phyloP scores from a whole-genome alignment of 2,888 invertebrate genomes.

The Cerastis rubricosa region DNA sequence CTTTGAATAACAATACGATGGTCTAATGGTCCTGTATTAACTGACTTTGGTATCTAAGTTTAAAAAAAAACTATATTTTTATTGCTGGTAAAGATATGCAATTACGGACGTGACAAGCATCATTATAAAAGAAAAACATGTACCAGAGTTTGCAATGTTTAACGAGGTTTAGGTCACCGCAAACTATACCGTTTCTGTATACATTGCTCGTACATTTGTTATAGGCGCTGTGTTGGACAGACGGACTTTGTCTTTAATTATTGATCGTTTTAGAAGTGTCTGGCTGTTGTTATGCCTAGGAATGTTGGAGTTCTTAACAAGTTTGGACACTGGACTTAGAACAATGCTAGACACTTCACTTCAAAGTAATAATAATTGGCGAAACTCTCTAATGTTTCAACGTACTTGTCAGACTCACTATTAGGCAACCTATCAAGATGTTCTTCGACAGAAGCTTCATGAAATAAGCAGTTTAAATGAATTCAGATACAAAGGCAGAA shows the following conservation, averaged over 20 bases:
- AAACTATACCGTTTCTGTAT: slow-evolving; percentile 28
- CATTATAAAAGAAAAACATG: slow-evolving; percentile 2
- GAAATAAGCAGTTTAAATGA: background rate
- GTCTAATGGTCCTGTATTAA: background rate
- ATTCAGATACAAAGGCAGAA: background rate
- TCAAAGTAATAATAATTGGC: slow-evolving; percentile 16
- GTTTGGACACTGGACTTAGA: slow-evolving; percentile 25
- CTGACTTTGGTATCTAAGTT: background rate
- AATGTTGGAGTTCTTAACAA: slow-evolving; percentile 23
- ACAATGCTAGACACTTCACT: slow-evolving; percentile 26
- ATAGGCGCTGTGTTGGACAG: slow-evolving; percentile 34
- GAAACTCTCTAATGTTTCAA: slow-evolving; percentile 14
- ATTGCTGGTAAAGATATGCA: background rate
- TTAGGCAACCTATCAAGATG: slow-evolving; percentile 15
- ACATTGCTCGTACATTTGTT: slow-evolving; percentile 36
- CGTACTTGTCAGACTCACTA: background rate
- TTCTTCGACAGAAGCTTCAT: slow-evolving; percentile 4
- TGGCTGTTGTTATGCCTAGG: slow-evolving; percentile 16
- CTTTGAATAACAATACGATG: background rate
- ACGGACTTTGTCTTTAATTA: slow-evolving; percentile 20
- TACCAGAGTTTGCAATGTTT: slow-evolving; percentile 5
- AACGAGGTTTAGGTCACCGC: slow-evolving; percentile 8
- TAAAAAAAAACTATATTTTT: background rate
- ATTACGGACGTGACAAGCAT: background rate
- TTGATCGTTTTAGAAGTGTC: slow-evolving; percentile 22